Evolutionary conservation across 2,113 vertebrate species (phyloP).

Genomic region (Protomyctophum bolini): DNA sequence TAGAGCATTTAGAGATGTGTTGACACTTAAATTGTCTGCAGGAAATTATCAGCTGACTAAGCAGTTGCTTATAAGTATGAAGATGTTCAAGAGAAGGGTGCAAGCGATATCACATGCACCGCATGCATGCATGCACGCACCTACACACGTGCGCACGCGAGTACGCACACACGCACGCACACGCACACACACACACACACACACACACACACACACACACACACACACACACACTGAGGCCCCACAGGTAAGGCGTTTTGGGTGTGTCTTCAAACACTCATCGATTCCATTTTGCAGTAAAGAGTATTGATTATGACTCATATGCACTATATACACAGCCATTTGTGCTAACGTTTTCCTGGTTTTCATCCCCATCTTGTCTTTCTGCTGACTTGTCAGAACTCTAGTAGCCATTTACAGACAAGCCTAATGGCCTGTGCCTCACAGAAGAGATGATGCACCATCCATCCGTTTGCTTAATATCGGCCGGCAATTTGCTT

Average conservation of each 20-base stretch:
- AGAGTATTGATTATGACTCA: conserved; percentile 68
- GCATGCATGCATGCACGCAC: too few relatives aligned
- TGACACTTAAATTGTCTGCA: conserved; percentile 19
- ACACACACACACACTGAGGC: background rate
- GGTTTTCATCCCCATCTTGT: conserved; percentile 45
- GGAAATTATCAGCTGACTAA: conserved; percentile 13
- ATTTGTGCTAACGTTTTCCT: conserved; percentile 49
- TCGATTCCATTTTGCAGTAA: conserved; percentile 37
- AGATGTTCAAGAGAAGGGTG: background rate
- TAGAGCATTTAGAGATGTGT: conserved; percentile 33
- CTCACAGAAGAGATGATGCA: conserved; percentile 20
- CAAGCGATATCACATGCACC: background rate
- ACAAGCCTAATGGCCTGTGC: conserved; percentile 58
- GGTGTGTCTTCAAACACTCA: conserved; percentile 1
- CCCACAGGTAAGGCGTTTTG: background rate
- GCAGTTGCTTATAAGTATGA: conserved; percentile 6
- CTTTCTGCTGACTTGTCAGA: conserved; percentile 71
- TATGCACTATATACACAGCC: conserved; percentile 32
- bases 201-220: background rate
- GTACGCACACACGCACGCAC: background rate
- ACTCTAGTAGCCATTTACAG: conserved; percentile 60
- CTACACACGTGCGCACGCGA: too few relatives aligned
- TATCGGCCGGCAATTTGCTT: conserved; percentile 46
- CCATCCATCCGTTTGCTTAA: conserved; percentile 30
- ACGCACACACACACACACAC: background rate